Evolutionary conservation across 2,113 vertebrate genomes (phyloP), one percentile per base, ranked within the genome.

Genomic region (Anhinga anhinga): DNA sequence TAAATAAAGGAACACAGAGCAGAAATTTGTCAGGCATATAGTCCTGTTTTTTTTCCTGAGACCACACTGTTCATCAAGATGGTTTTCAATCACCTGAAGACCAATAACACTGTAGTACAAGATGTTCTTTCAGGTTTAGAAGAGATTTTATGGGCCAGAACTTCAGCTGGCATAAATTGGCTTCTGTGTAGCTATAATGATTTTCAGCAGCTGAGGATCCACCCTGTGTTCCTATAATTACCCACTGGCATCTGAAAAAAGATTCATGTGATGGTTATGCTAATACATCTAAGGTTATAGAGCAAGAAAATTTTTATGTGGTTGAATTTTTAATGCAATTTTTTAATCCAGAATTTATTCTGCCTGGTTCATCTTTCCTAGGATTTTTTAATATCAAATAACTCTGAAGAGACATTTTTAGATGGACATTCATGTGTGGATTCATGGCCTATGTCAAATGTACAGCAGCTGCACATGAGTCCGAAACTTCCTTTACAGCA

Each of bases 71-170:
- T 95, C 71, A 55, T 76, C 89, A 95, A 50, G 70, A 82, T 50
- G 70, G 70, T 58, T 96, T 97, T 95, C 86, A 93, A 58, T 95
- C 93, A 96, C 81, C 93, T 91, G 76, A 96, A 88, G 81, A 88
- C 73, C 78, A 80, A 66, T 95, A 94, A 91, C 49, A 29, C 38
- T 76, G 70, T 80, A 89, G 70, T 65, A 95, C 93, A 88, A 85
- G 66, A 87, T 95, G 84, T 95, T 94, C 78, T 95, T 96, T 97
- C 66, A 80, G 81, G 58, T 88, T 95, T 94, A 87, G 84, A 80
- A 89, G 52, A 91, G 52, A 91, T 90, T 96, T 97, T 96, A 97
- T 95, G 93, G 88, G 53, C 86, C 81, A 96, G 94, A 97, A 94
- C 86, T 92, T 96, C 83, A 93, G 86, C 66, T 70, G 80, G 71